Evolutionary conservation across 2,888 invertebrate species (phyloP), one percentile per base, ranked within the genome.

Genomic region (Napeogenes inachia): DNA sequence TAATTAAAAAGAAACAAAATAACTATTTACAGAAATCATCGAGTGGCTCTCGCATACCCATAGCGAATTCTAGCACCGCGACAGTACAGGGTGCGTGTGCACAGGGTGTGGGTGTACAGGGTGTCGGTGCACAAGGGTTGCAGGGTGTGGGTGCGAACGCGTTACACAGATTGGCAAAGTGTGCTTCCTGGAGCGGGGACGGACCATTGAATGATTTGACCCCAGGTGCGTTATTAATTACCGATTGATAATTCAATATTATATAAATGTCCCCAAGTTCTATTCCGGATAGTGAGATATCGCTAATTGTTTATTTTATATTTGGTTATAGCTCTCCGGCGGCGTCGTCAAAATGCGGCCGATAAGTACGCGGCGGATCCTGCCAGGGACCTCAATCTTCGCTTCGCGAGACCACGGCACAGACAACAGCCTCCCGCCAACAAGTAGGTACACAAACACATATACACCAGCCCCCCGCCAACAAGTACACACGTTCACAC

Each of bases 291-390:
- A 42, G 3, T 12, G 10, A 42, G 12, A 42, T 33, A 2, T n/a
- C 33, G n/a, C 1, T 38, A 30, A 13, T 32, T 45, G 33, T 55
- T 30, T 45, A 42, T 30, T 45, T 38, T 46, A 35, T 12, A 3
- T 8, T 50, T 21, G 13, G 50, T n/a, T 56, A 2, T 67, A 76
- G 95, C 95, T 54, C 87, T 97, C 47, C 92, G 96, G 30, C 78
- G 91, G 2, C 91, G 94, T 53, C 92, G 97, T 45, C 94, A 96
- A 72, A 93, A 95, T 72, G 93, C 94, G 54, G 90, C 91, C 63
- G 96, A 96, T 68, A 97, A 97, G 86, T 97, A 97, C 86, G 95
- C 96, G 35, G 94, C 94, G 38, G 97, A 97, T 88, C 95, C 95
- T 66, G 93, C 95, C 66, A 82, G 88, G 75, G 96, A 97, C 79